Conservation (phyloP, 2,113 vertebrate genomes). For the Ophthalmolycus amberensis region DNA sequence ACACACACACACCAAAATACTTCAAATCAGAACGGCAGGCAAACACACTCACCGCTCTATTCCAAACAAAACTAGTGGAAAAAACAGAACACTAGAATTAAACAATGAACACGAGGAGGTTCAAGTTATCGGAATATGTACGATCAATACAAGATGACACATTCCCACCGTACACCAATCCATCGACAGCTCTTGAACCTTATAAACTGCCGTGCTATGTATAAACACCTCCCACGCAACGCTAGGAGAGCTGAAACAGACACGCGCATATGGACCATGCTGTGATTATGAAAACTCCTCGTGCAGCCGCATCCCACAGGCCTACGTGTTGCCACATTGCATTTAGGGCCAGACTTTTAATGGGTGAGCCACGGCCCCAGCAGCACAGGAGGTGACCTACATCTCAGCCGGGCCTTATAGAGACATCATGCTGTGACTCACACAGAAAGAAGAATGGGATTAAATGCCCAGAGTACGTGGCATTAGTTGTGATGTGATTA, state of each 20-base stretch:
- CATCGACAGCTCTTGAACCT: slow-evolving; percentile 20
- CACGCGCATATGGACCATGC: slow-evolving; percentile 17
- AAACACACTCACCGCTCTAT: not conserved
- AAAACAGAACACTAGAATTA: not conserved
- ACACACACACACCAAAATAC: slow-evolving; percentile 13
- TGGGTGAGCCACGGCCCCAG: slow-evolving; percentile 18
- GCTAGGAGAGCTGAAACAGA: slow-evolving; percentile 17
- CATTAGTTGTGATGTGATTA: slow-evolving; percentile 41
- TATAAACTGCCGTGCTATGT: slow-evolving; percentile 34
- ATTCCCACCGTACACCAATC: not conserved
- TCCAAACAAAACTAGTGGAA: not conserved
- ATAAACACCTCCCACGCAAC: slow-evolving; percentile 55
- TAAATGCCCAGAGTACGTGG: slow-evolving; percentile 11
- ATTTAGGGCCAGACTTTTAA: slow-evolving; percentile 39
- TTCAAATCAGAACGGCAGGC: slow-evolving; percentile 22
- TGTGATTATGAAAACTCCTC: slow-evolving; percentile 13
- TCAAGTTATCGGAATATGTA: not conserved
- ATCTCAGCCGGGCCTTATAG: slow-evolving; percentile 42
- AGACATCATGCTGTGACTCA: slow-evolving; percentile 45
- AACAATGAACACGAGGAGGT: not conserved
- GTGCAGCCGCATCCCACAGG: slow-evolving; percentile 10
- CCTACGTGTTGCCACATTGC: slow-evolving; percentile 32
- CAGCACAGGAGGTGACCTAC: slow-evolving; percentile 56
- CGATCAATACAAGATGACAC: slow-evolving; percentile 29
- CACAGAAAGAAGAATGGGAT: slow-evolving; percentile 27